Evolutionary conservation across 2,797 vertebrate species (phyloP).

Genomic region (Scolopax bukidnonensis): DNA sequence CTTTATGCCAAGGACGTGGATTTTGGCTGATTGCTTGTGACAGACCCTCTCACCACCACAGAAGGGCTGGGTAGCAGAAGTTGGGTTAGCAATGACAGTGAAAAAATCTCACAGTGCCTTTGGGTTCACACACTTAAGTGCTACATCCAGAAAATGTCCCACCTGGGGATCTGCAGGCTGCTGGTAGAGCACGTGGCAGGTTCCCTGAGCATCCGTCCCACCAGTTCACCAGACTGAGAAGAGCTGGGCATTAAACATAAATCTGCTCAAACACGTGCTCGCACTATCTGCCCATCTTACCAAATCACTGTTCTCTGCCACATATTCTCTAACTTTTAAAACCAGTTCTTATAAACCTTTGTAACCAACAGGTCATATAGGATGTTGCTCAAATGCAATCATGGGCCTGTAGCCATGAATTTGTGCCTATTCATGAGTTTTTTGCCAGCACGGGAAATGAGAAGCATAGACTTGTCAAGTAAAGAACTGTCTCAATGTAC

Average conservation of each 20-base stretch:
- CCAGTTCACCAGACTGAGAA: neutral
- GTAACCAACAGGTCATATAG: neutral
- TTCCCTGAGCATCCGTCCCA: neutral
- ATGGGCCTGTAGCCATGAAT: neutral
- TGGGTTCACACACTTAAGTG: neutral
- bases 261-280: neutral
- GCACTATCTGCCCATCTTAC: neutral
- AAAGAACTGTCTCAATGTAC: slow-evolving; percentile 8
- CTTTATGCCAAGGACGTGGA: neutral
- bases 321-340: neutral
- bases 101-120: neutral
- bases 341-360: neutral
- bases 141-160: neutral
- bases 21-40: neutral
- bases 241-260: neutral
- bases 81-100: neutral
- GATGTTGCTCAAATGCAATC: neutral
- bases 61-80: neutral
- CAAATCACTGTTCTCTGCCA: neutral
- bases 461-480: neutral
- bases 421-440: neutral
- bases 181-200: neutral
- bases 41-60: neutral
- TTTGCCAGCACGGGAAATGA: slow-evolving; percentile 11
- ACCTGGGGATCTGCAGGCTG: neutral